Base-by-base conservation (phyloP, 2,113 vertebrate species). In the Dasypus novemcinctus region DNA sequence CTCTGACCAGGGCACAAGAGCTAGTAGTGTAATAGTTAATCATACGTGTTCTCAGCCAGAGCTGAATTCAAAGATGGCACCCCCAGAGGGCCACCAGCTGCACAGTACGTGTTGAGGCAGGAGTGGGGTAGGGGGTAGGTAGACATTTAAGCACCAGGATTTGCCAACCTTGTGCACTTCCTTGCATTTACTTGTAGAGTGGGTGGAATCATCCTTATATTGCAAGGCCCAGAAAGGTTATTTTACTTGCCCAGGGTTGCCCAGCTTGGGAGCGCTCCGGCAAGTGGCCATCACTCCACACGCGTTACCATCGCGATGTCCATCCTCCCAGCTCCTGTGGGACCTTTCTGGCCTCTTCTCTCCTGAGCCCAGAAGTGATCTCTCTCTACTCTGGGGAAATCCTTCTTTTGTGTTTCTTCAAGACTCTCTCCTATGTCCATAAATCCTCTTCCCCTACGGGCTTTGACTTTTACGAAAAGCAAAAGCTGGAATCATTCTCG, bases 321-420 rank as follows among this genome's bases (percentile, higher is more conserved):
- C 36, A 46, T 66, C 20, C 31, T 80, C 59, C 43, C 57, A 63
- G 57, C 61, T 61, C 74, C 38, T 0, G 15, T 5, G 21, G n/a
- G 2, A 66, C 23, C 52, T 78, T 29, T 71, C 46, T 93, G 29
- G 3, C 75, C 76, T 75, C 7, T 38, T 8, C 54, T 57, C 13
- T 38, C 27, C 15, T 7, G 10, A 54, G 36, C 41, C 87, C 41
- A 23, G 25, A 95, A 41, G 31, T 61, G 46, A 46, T 61, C 38
- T 87, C 54, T 87, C 79, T 87, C 89, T 74, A 25, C 20, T 90
- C 57, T 80, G 76, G 66, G 66, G 64, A 91, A 89, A 69, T 69
- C 61, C 91, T 94, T 82, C 38, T 86, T 90, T 80, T 87, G 69
- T 72, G 43, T 93, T 94, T 83, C 93, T 84, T 74, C 21, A 69